Percentiles rank a stretch among this genome's conserved stretches.
phyloP scores from a whole-genome alignment of 1,140 invertebrate species.

The Neodiprion fabricii region DNA sequence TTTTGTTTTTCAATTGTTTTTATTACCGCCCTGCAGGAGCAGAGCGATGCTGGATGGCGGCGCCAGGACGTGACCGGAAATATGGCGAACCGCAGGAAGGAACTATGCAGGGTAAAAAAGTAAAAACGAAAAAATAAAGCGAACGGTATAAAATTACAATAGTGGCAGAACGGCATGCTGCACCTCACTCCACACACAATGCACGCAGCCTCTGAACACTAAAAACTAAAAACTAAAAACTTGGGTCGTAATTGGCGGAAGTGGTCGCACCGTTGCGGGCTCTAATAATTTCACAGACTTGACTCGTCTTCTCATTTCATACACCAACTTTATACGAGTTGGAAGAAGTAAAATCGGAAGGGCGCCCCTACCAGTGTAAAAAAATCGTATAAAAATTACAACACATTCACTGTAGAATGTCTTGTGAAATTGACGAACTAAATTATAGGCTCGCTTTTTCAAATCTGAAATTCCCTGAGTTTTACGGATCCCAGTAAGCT shows the following conservation, averaged over 20 bases:
- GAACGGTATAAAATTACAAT: not conserved
- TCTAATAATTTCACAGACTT: not conserved
- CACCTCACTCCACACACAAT: not conserved
- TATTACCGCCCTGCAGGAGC: not conserved
- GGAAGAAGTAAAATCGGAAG: too few species aligned
- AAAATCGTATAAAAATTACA: too few species aligned
- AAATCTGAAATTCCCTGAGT: too few species aligned
- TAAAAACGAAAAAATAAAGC: not conserved
- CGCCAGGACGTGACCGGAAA: not conserved
- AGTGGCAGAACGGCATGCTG: not conserved
- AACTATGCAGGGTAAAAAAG: not conserved
- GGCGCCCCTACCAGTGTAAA: too few species aligned
- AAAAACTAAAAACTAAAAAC: not conserved
- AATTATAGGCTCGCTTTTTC: too few species aligned
- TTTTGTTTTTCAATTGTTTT: not conserved
- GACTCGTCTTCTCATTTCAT: not conserved
- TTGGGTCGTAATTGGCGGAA: not conserved
- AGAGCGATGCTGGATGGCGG: not conserved
- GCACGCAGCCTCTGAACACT: not conserved
- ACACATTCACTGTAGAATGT: too few species aligned
- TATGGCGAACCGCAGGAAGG: not conserved
- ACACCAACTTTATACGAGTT: too few species aligned
- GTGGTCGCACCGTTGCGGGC: not conserved
- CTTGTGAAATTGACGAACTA: too few species aligned
- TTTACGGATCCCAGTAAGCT: too few species aligned